Conservation (phyloP, 35 echinoderm and acorn worm species). For the Heliocidaris tuberculata region DNA sequence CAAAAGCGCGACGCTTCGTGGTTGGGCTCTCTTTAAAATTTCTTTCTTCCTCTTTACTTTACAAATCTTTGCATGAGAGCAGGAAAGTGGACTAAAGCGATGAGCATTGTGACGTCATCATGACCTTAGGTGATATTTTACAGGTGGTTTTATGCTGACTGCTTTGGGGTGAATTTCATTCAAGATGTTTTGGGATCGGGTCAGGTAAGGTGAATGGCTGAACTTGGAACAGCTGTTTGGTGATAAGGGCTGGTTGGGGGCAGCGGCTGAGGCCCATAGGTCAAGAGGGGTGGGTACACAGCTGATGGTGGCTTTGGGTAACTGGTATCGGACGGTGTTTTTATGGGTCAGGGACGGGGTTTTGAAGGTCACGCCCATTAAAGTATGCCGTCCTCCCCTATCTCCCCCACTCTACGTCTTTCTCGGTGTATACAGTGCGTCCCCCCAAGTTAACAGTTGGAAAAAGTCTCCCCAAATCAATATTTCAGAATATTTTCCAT, state of each 20-base stretch:
- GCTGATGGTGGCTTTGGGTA: too few species aligned
- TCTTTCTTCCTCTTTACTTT: not conserved
- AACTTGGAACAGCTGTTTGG: not conserved
- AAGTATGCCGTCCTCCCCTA: not conserved
- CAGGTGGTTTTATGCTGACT: not conserved
- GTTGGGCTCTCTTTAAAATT: not conserved
- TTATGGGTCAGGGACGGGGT: not conserved
- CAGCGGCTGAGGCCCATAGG: not conserved
- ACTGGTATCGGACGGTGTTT: not conserved
- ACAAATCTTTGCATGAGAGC: not conserved
- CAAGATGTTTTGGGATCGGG: not conserved
- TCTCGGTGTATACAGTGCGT: too few species aligned
- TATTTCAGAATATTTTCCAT: too few species aligned
- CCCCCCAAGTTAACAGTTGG: too few species aligned
- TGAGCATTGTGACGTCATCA: not conserved
- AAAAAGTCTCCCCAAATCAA: too few species aligned
- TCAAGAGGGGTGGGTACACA: not conserved
- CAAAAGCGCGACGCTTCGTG: not conserved
- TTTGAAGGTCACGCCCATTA: not conserved
- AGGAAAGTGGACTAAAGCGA: not conserved
- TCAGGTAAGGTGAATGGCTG: conserved; percentile 6
- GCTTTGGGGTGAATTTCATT: not conserved
- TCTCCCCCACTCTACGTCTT: not conserved
- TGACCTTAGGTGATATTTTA: not conserved
- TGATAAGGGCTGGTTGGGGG: not conserved